These are phyloP conservation scores for Drosophila tropicalis DNA, from an alignment of 1,140 invertebrate genomes.

Conservation along the genomic window DNA sequence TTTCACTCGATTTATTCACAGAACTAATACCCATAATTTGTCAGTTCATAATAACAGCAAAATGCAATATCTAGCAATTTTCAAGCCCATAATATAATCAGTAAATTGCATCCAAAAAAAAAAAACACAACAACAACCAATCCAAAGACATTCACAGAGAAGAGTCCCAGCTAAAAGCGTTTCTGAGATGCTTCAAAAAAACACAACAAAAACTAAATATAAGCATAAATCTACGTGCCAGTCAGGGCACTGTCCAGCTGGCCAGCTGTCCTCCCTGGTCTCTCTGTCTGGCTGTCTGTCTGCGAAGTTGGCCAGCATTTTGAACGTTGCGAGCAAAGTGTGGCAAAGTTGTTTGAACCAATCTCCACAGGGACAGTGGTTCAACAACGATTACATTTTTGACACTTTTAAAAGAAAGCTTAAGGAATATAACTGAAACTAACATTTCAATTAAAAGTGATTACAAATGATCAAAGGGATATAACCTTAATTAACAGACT, in stretches of 20 bases:
- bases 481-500: too few relatives aligned
- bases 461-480: too few relatives aligned
- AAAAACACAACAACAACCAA: slow-evolving; percentile 10
- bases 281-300: slow-evolving; percentile 41
- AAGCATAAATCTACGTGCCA: slow-evolving; percentile 77
- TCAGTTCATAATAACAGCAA: slow-evolving; percentile 38
- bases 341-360: slow-evolving; percentile 37
- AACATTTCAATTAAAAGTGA: too few relatives aligned
- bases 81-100: slow-evolving; percentile 77
- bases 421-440: too few relatives aligned
- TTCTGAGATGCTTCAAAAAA: slow-evolving; percentile 57
- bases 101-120: slow-evolving; percentile 72
- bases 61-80: slow-evolving; percentile 75
- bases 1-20: slow-evolving; percentile 4
- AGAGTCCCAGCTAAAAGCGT: slow-evolving; percentile 33
- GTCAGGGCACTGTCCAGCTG: slow-evolving; percentile 32
- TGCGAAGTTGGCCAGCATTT: slow-evolving; percentile 22
- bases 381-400: background rate
- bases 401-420: background rate
- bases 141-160: slow-evolving; percentile 19
- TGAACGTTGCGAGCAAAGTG: slow-evolving; percentile 47
- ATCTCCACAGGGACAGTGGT: slow-evolving; percentile 46
- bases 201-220: slow-evolving; percentile 67
- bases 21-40: slow-evolving; percentile 68
- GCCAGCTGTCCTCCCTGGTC: background rate